A percentile compares a stretch with the other conserved stretches of the same genome.
phyloP scores from a whole-genome alignment of 2,113 vertebrate genomes.

The Marcusenius ussheri region DNA sequence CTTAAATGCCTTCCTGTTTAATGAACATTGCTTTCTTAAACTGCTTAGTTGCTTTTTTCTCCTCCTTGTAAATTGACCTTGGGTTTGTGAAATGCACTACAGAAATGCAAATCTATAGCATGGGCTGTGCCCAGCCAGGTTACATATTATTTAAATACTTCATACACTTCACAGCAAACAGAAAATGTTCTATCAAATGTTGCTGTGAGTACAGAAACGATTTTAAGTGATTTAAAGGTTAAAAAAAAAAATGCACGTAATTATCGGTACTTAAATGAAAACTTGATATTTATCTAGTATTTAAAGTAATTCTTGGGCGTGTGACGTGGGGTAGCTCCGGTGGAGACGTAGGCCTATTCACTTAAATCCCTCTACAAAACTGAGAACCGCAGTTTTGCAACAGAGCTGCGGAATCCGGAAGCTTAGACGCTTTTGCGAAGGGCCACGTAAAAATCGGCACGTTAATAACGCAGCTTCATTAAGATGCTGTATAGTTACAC shows the following conservation, averaged over 20 bases:
- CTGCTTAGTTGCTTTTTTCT: background rate
- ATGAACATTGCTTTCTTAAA: background rate
- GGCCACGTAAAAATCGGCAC: too few relatives aligned
- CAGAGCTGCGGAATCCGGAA: background rate
- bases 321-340: background rate
- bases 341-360: background rate
- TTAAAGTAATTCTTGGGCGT: background rate
- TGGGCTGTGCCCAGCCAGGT: background rate
- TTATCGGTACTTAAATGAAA: background rate
- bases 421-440: background rate
- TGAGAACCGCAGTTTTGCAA: background rate
- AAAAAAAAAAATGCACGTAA: background rate
- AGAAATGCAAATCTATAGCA: background rate
- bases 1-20: background rate
- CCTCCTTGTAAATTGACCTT: background rate
- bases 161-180: background rate
- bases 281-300: background rate
- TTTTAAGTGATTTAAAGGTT: background rate
- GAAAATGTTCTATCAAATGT: background rate
- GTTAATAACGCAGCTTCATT: too few relatives aligned
- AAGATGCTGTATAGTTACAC: background rate
- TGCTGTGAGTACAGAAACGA: background rate
- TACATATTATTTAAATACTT: background rate
- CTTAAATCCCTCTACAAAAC: background rate
- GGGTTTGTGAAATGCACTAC: background rate